Conservation (phyloP, 1,140 invertebrate genomes). For the Sinonovacula constricta region DNA sequence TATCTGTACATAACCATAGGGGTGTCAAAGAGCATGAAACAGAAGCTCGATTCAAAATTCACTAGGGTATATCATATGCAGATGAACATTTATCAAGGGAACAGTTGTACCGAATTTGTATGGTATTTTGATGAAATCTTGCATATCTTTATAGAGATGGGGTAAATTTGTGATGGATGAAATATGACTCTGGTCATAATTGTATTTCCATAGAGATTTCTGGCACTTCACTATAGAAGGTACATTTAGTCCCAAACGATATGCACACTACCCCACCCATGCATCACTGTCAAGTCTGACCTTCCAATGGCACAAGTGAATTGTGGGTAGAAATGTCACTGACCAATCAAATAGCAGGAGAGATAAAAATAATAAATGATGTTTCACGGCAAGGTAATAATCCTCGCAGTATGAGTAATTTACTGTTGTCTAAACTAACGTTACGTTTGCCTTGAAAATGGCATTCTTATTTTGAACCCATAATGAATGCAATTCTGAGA, state of each 20-base stretch:
- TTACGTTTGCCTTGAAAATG: too few species aligned
- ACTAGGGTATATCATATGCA: not conserved
- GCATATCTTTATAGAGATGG: not conserved
- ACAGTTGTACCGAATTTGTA: not conserved
- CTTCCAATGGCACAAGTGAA: not conserved
- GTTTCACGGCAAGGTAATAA: too few species aligned
- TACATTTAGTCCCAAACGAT: not conserved
- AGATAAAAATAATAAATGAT: not conserved
- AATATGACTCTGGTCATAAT: constrained; percentile 48
- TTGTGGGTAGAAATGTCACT: not conserved
- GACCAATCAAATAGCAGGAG: not conserved
- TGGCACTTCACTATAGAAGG: not conserved
- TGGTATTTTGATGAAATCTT: not conserved
- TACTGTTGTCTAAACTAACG: too few species aligned
- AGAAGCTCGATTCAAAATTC: too few species aligned
- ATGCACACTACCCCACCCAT: not conserved
- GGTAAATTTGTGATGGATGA: constrained; percentile 20
- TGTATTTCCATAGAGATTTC: constrained; percentile 19
- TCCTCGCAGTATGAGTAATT: too few species aligned
- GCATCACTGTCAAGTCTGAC: not conserved
- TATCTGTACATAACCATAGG: too few species aligned
- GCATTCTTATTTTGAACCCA: too few species aligned
- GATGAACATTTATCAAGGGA: not conserved
- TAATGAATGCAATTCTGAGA: too few species aligned
- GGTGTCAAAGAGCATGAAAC: too few species aligned